A percentile compares a stretch with the other conserved stretches of the same genome.
Conservation (phyloP, 2,797 vertebrate species). For the Cirrhinus mrigala region DNA sequence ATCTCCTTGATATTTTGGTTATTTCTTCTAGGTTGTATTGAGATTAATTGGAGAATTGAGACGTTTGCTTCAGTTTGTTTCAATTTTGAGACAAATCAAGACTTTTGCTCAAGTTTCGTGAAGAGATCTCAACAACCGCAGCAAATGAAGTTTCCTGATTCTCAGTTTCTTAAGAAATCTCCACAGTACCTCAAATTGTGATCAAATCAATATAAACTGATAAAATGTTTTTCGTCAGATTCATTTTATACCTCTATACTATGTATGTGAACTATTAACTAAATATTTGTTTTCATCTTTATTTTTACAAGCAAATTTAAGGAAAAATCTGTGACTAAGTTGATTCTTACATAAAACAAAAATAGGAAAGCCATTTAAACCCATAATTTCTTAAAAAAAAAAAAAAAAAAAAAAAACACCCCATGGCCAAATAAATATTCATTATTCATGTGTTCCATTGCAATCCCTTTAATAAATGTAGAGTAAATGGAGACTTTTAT, state of each 20-base stretch:
- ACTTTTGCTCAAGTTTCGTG: neutral
- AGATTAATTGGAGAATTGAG: no score
- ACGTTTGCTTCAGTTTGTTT: no score
- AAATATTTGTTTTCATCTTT: neutral
- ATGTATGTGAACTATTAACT: neutral
- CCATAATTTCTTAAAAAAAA: neutral
- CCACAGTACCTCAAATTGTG: neutral
- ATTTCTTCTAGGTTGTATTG: no score
- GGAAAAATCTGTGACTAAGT: neutral
- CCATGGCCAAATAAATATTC: neutral
- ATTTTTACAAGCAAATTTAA: neutral
- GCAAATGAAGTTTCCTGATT: neutral
- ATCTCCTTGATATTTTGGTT: no score
- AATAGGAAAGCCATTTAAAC: neutral
- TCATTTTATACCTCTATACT: neutral
- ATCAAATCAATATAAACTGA: neutral
- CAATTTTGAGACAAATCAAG: neutral
- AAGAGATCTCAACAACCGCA: neutral
- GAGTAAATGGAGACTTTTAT: neutral
- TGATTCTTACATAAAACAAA: neutral
- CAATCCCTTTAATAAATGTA: neutral
- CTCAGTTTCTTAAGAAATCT: neutral
- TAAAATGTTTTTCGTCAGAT: neutral
- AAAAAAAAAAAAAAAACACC: neutral
- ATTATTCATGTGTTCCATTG: neutral